phyloP scores from a whole-genome alignment of 2,113 vertebrate genomes.

The Anolis carolinensis region DNA sequence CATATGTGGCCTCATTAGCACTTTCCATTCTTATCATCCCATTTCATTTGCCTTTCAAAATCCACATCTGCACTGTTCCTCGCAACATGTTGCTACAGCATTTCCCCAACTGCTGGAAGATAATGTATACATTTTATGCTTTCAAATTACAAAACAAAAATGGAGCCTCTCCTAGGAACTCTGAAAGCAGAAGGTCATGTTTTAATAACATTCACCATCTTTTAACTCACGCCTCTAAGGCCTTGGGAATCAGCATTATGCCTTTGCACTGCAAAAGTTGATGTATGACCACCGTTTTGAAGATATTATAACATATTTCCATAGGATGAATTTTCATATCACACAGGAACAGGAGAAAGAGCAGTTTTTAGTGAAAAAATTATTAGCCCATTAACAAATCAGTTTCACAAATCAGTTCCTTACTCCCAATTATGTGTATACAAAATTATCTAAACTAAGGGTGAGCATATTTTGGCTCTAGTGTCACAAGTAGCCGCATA shows the following conservation, averaged over 20 bases:
- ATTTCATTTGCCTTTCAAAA: constrained; percentile 38
- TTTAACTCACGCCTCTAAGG: neutral
- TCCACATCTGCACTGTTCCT: constrained; percentile 6
- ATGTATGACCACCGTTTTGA: neutral
- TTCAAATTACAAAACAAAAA: constrained; percentile 1
- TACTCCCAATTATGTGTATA: neutral
- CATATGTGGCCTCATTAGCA: constrained; percentile 24
- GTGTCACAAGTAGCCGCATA: too few species aligned
- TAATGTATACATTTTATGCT: neutral
- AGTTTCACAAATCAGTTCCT: neutral
- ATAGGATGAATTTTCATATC: neutral
- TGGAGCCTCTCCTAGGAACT: neutral
- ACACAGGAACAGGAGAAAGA: neutral
- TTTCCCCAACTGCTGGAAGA: constrained; percentile 3
- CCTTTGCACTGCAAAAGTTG: neutral
- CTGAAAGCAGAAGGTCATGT: neutral
- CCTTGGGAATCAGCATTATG: neutral
- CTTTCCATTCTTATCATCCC: neutral
- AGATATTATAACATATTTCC: neutral
- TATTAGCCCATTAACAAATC: neutral
- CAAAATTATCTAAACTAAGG: neutral
- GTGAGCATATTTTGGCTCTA: too few species aligned
- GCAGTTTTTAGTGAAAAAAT: neutral
- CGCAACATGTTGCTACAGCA: neutral
- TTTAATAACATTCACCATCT: constrained; percentile 3